Conservation (phyloP, 2,113 vertebrate species). For the Telmatochromis sp. region DNA sequence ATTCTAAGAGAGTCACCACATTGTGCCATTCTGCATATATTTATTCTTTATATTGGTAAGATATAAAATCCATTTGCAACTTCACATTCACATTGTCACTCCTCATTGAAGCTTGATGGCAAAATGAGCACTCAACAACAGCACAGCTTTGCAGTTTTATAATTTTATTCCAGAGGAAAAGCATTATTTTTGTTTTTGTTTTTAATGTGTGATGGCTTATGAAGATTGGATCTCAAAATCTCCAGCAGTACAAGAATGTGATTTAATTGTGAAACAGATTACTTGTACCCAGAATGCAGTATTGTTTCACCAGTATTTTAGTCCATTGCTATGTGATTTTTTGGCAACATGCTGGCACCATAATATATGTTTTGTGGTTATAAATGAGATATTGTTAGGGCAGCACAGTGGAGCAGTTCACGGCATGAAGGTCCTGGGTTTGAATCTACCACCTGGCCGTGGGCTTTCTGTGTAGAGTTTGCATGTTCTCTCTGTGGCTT, state of each 20-base stretch:
- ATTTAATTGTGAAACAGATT: not conserved
- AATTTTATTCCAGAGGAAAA: not conserved
- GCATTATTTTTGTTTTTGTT: not conserved
- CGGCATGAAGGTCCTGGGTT: not conserved
- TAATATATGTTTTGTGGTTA: not conserved
- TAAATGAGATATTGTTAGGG: not conserved
- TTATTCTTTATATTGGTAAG: not conserved
- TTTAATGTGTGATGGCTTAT: not conserved
- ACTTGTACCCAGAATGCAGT: not conserved
- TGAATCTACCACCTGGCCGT: not conserved
- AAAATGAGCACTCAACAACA: not conserved
- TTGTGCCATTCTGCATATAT: not conserved
- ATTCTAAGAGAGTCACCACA: not conserved
- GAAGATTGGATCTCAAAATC: not conserved
- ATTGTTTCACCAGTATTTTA: not conserved
- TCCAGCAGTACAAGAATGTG: not conserved
- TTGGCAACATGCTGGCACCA: not conserved
- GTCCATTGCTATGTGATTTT: not conserved
- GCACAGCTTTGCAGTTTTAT: not conserved
- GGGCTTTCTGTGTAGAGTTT: not conserved
- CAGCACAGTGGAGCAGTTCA: not conserved
- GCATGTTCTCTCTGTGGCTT: not conserved
- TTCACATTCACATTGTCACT: slow-evolving; percentile 26
- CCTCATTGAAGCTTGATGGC: slow-evolving; percentile 60
- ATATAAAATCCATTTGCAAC: slow-evolving; percentile 12